Evolutionary conservation across 92 coral and sea anemone species (phyloP).

Genomic region (Parazoanthus darwini): DNA sequence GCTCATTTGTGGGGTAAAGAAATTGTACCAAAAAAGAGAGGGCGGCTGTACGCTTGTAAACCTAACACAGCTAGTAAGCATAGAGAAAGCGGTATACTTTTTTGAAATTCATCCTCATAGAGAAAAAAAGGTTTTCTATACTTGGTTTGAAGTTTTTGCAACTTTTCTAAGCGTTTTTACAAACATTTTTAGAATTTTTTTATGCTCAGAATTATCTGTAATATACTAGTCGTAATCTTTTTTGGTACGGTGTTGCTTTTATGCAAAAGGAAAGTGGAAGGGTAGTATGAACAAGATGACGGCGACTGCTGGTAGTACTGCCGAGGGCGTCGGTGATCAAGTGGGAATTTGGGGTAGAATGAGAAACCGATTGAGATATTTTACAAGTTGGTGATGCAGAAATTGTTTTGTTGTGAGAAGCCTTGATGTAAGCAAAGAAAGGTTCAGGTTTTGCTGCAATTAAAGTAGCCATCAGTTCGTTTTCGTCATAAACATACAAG

Average conservation of each 20-base stretch:
- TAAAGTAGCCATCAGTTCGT: background rate
- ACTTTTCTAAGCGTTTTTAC: too few species aligned
- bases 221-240: too few species aligned
- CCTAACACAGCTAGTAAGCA: too few species aligned
- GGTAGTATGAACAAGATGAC: conserved; percentile 2
- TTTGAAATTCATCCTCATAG: too few species aligned
- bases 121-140: too few species aligned
- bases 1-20: too few species aligned
- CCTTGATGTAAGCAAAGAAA: conserved; percentile 11
- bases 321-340: background rate
- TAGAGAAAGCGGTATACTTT: too few species aligned
- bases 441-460: background rate
- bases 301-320: background rate
- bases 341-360: conserved; percentile 1
- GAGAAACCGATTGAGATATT: background rate
- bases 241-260: background rate
- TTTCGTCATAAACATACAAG: background rate
- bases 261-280: conserved; percentile 7
- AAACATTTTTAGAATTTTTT: too few species aligned
- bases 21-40: too few species aligned
- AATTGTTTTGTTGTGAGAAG: background rate
- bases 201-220: too few species aligned
- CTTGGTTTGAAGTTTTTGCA: too few species aligned
- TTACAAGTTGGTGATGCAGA: background rate
- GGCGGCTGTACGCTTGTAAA: too few species aligned